Evolutionary conservation across 2,888 invertebrate species (phyloP).

Genomic region (Cenopis cana): DNA sequence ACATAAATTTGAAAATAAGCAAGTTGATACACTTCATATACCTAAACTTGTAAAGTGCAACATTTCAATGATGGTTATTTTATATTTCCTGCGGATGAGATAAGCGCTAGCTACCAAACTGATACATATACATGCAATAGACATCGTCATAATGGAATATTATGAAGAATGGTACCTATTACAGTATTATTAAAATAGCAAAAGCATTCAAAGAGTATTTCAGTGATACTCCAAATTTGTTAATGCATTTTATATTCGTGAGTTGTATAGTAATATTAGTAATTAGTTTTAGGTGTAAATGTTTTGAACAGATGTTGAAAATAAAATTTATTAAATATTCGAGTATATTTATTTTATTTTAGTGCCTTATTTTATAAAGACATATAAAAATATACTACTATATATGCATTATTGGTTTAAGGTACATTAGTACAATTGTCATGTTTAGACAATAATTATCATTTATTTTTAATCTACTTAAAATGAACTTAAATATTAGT

Average conservation of each 20-base stretch:
- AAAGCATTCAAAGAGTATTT: slow-evolving; percentile 79
- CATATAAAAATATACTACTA: slow-evolving; percentile 28
- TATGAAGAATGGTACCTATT: slow-evolving; percentile 42
- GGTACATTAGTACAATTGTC: slow-evolving; percentile 30
- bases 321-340: slow-evolving; percentile 41
- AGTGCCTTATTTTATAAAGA: slow-evolving; percentile 13
- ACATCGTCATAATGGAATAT: slow-evolving; percentile 41
- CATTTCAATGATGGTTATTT: not conserved
- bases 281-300: slow-evolving; percentile 29
- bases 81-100: slow-evolving; percentile 13
- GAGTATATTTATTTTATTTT: slow-evolving; percentile 42
- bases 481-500: slow-evolving; percentile 2
- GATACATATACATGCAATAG: slow-evolving; percentile 27
- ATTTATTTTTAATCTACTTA: not conserved
- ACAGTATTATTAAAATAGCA: slow-evolving; percentile 36
- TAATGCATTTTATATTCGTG: slow-evolving; percentile 58
- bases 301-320: slow-evolving; percentile 37
- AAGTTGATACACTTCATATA: not conserved
- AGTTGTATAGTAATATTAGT: slow-evolving; percentile 47
- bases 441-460: slow-evolving; percentile 26
- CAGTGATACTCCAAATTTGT: slow-evolving; percentile 75
- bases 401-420: slow-evolving; percentile 17
- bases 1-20: too few species aligned
- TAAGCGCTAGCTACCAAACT: not conserved
- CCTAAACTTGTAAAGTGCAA: not conserved